Evolutionary conservation across 2,113 vertebrate species (phyloP).

Genomic region (Geococcyx californianus): DNA sequence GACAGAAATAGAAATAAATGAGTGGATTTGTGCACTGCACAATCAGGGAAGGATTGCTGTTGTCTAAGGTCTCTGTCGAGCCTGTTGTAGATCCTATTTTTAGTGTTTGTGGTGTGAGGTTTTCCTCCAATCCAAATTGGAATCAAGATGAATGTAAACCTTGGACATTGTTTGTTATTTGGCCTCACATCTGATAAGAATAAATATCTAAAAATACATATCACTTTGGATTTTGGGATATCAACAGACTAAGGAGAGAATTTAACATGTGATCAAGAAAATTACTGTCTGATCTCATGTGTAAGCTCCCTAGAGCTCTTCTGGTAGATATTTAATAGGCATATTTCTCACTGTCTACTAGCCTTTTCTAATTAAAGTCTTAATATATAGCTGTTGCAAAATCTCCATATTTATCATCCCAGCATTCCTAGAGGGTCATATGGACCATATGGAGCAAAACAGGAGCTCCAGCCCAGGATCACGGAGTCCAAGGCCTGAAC

Average conservation of each 20-base stretch:
- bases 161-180: background rate
- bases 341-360: background rate
- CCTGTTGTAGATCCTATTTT: background rate
- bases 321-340: background rate
- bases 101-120: background rate
- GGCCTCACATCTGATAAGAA: background rate
- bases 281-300: background rate
- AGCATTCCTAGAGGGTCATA: background rate
- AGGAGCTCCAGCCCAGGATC: background rate
- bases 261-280: background rate
- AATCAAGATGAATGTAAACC: background rate
- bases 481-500: background rate
- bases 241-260: background rate
- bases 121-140: background rate
- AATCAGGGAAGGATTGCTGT: background rate
- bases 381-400: background rate
- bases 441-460: fast-evolving
- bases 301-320: background rate
- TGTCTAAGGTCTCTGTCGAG: background rate
- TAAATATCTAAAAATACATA: background rate
- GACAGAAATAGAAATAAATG: background rate
- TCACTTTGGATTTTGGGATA: background rate
- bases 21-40: background rate
- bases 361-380: background rate
- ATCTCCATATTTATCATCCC: background rate